These are phyloP conservation scores for Pollenia amentaria DNA, from an alignment of 2,888 invertebrate genomes.

Conservation along the genomic window DNA sequence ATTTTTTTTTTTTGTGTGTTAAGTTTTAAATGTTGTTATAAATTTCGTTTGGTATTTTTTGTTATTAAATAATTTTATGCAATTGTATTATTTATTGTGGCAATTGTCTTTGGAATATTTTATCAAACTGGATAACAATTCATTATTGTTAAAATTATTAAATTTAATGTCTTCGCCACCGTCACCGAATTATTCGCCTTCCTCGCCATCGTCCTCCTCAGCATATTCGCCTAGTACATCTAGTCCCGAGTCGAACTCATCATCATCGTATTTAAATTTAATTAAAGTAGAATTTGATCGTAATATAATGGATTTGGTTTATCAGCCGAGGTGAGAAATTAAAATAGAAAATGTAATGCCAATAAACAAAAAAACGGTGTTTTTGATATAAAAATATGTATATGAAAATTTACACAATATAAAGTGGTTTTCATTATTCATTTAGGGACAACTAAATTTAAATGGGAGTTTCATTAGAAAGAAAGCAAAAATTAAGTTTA, in stretches of 20 bases:
- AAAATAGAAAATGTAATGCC: background rate
- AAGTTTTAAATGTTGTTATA: background rate
- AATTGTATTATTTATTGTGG: conserved; percentile 11
- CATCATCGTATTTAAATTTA: conserved; percentile 58
- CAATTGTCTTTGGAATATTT: conserved; percentile 40
- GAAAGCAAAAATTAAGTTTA: too few species aligned
- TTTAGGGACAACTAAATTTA: too few species aligned
- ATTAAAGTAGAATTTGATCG: conserved; percentile 83
- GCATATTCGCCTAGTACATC: conserved; percentile 62
- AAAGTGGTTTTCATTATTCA: too few species aligned
- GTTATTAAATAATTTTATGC: background rate
- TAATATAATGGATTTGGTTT: conserved; percentile 83
- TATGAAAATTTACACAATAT: too few species aligned
- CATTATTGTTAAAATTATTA: conserved; percentile 70
- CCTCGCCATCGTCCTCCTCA: conserved; percentile 55
- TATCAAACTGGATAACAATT: conserved; percentile 73
- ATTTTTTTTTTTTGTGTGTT: conserved; percentile 2
- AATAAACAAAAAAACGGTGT: too few species aligned
- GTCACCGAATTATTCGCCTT: conserved; percentile 48
- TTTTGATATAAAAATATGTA: too few species aligned
- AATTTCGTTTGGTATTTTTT: background rate
- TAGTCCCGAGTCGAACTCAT: conserved; percentile 54
- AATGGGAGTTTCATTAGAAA: too few species aligned
- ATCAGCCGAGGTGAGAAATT: conserved; percentile 79
- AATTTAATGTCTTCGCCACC: conserved; percentile 70